Evolutionary conservation across 2,888 invertebrate genomes (phyloP).

Genomic region (Seira musarum): DNA sequence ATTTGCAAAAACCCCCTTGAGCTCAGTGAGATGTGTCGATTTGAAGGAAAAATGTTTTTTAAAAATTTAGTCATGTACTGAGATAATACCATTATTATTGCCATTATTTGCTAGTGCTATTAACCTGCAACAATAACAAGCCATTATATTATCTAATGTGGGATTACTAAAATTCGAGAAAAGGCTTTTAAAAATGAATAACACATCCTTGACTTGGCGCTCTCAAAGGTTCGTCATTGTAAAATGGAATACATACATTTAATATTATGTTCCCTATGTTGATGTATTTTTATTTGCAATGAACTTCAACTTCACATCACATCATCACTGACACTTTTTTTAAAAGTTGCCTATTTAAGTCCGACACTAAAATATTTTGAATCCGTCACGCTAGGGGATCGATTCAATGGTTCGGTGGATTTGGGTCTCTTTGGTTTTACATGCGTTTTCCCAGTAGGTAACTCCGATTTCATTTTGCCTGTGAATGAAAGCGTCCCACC

Average conservation of each 20-base stretch:
- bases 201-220: not conserved
- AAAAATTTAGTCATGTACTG: not conserved
- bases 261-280: constrained; percentile 23
- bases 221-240: not conserved
- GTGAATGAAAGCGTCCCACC: not conserved
- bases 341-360: constrained; percentile 18
- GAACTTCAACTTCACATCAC: constrained; percentile 28
- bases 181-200: not conserved
- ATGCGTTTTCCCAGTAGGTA: constrained; percentile 52
- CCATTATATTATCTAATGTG: constrained; percentile 1
- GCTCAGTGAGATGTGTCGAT: constrained; percentile 20
- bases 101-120: constrained; percentile 7
- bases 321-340: constrained; percentile 19
- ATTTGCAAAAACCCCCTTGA: constrained; percentile 21
- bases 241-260: not conserved
- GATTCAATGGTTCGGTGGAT: constrained; percentile 56
- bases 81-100: not conserved
- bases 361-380: constrained; percentile 23
- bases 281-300: constrained; percentile 28
- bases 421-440: constrained; percentile 58
- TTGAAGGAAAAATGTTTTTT: not conserved
- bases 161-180: not conserved
- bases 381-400: constrained; percentile 42
- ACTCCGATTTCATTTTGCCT: constrained; percentile 35
- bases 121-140: constrained; percentile 3